Base-by-base conservation (phyloP, 2,113 vertebrate species). In the Hypomesus transpacificus region DNA sequence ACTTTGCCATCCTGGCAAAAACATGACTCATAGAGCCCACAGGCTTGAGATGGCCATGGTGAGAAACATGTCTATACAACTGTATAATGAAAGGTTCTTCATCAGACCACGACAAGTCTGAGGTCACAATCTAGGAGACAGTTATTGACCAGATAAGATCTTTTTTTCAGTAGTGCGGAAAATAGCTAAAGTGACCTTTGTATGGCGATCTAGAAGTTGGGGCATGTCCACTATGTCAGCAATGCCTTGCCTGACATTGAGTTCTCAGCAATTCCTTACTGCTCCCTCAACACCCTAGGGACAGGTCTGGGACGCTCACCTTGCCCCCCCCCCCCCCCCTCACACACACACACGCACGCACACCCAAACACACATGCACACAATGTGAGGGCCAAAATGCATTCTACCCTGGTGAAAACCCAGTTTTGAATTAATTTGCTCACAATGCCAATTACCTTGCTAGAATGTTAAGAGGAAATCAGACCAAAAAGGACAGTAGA, bases 241-340 rank as follows among this genome's bases (percentile, higher is more conserved):
- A 73, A 79, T 79, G 73, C 66, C 65, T 74, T 78, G 80, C 81
- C 78, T 72, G 54, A 71, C 85, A 51, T 71, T 71, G 51, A 56
- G 20, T 13, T 21, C 76, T 26, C 46, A 46, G 21, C 59, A 68
- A 71, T 67, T 80, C 70, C 76, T 72, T 26, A 75, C 39, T 79
- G 73, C 76, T 51, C 69, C 51, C 76, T 75, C 66, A 34, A 77
- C 64, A 68, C 75, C 58, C 14, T 73, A 51, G 56, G 75, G 54
- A 75, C 6, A 13, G 21, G 54, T 53, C 64, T 58, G 24, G 60
- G 56, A 52, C 18, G 60, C 57, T 68, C 39, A 65, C 53, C 34
- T 21, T 4, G 3, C 66, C 24, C 63, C 28, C 67, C 68, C 64
- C 57, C 52, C n/a, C 52, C 63, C 28, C 67, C 68, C 64, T 53